Conservation (phyloP, 2,797 vertebrate genomes). For the Falco biarmicus region DNA sequence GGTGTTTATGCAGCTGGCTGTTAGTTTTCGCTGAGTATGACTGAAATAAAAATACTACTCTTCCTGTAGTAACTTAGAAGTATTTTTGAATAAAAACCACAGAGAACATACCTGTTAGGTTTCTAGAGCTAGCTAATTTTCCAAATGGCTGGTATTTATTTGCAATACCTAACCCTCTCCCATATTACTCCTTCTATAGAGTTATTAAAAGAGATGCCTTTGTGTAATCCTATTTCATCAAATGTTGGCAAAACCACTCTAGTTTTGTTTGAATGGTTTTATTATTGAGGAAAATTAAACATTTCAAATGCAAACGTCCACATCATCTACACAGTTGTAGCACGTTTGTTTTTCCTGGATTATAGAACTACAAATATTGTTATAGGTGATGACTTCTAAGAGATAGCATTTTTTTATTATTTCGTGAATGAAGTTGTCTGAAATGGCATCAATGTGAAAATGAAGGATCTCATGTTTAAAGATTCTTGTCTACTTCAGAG, state of each 20-base stretch:
- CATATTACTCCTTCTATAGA: background rate
- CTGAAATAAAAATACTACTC: background rate
- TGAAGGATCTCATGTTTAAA: background rate
- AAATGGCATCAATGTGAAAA: background rate
- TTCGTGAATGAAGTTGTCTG: background rate
- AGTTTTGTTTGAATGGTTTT: background rate
- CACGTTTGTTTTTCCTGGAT: background rate
- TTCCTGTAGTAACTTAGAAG: background rate
- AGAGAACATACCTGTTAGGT: background rate
- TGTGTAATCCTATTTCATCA: background rate
- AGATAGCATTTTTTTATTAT: background rate
- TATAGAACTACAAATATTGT: background rate
- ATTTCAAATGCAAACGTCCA: background rate
- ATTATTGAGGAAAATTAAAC: background rate
- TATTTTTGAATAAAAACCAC: background rate
- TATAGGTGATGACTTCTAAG: background rate
- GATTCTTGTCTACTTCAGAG: background rate
- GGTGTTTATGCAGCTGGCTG: background rate
- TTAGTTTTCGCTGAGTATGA: background rate
- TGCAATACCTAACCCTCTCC: background rate
- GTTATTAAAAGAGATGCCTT: background rate
- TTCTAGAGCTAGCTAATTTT: background rate
- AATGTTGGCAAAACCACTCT: background rate
- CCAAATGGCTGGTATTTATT: background rate
- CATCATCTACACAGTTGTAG: background rate